These are phyloP conservation scores for Pachypanchax playfairii DNA, from an alignment of 2,113 vertebrate species.

Conservation along the genomic window DNA sequence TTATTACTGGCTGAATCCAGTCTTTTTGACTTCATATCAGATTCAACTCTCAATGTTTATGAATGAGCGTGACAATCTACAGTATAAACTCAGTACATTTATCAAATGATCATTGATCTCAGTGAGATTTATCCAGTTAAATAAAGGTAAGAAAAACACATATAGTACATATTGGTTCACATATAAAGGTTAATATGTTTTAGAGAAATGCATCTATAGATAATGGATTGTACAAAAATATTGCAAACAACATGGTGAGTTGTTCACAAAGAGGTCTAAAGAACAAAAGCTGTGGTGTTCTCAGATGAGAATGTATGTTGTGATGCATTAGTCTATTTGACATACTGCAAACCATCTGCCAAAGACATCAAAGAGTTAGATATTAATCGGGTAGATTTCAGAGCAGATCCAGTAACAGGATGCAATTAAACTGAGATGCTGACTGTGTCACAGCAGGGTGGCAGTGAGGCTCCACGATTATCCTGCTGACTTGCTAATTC, in stretches of 20 bases:
- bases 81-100: too few species aligned
- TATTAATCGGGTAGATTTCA: conserved; percentile 36
- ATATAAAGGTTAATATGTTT: too few species aligned
- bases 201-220: too few species aligned
- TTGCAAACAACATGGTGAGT: not conserved
- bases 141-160: too few species aligned
- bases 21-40: too few species aligned
- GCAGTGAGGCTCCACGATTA: conserved; percentile 7
- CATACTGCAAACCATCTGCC: conserved; percentile 5
- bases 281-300: conserved; percentile 8
- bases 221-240: not conserved
- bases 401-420: conserved; percentile 25
- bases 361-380: conserved; percentile 27
- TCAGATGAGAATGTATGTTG: not conserved
- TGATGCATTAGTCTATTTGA: conserved; percentile 14
- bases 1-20: too few species aligned
- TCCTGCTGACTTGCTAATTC: conserved; percentile 21
- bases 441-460: conserved; percentile 18
- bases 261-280: conserved; percentile 23
- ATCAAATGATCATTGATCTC: too few species aligned
- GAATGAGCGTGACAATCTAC: too few species aligned
- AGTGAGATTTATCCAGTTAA: too few species aligned
- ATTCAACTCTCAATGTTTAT: too few species aligned
- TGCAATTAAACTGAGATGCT: conserved; percentile 12
- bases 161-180: too few species aligned